A percentile compares a stretch with the other conserved stretches of the same genome.
Evolutionary conservation across 2,888 invertebrate genomes (phyloP).

Genomic region (Lasioglossum morio): DNA sequence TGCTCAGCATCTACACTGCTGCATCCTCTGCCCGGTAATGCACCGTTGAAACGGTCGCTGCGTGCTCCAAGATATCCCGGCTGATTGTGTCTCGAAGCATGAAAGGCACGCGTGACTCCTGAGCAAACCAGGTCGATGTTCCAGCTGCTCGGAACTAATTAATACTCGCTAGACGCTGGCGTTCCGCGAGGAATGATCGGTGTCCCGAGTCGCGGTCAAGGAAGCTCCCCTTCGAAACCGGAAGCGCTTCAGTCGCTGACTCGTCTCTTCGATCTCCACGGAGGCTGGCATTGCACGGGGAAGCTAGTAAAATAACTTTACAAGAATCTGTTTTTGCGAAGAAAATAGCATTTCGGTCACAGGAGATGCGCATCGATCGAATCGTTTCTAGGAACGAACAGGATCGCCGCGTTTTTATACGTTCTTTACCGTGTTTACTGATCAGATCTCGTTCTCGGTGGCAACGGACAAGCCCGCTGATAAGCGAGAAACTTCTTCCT

Average conservation of each 20-base stretch:
- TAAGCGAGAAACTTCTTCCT: background rate
- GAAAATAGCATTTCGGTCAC: background rate
- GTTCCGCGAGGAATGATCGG: background rate
- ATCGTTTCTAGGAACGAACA: background rate
- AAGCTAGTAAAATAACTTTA: too few species aligned
- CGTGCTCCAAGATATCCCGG: conserved; percentile 15
- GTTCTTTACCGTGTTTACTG: background rate
- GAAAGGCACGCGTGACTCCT: conserved; percentile 45
- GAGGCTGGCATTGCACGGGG: background rate
- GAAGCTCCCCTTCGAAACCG: background rate
- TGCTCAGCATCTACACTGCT: background rate
- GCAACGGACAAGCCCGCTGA: background rate
- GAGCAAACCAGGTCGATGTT: conserved; percentile 22
- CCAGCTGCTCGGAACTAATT: conserved; percentile 13
- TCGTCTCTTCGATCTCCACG: background rate
- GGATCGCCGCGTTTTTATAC: background rate
- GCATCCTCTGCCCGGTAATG: conserved; percentile 32
- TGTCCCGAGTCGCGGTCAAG: background rate
- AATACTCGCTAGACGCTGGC: background rate
- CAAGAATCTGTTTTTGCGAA: too few species aligned
- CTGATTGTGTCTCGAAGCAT: conserved; percentile 16
- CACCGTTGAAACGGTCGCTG: conserved; percentile 45
- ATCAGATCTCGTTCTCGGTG: background rate
- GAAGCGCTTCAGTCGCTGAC: background rate
- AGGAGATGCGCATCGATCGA: background rate